Evolutionary conservation across 2,888 invertebrate genomes (phyloP).

Genomic region (Diaprepes abbreviatus): DNA sequence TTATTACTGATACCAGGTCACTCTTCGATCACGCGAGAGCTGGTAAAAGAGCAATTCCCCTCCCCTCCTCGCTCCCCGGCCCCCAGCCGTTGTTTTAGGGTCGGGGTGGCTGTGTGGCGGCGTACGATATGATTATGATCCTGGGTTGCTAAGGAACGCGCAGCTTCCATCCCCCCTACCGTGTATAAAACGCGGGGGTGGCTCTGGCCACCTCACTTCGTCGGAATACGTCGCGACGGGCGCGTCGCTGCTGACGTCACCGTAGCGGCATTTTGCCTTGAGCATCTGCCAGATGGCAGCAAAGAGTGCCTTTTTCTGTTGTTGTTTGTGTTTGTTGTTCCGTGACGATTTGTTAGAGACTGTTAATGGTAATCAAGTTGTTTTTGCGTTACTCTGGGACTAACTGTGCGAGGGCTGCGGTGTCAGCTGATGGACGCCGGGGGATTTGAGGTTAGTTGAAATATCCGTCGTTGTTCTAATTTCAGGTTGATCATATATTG

Average conservation of each 20-base stretch:
- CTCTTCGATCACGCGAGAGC: constrained; percentile 59
- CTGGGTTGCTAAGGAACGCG: constrained; percentile 66
- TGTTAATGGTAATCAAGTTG: neutral
- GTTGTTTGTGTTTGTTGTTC: constrained; percentile 32
- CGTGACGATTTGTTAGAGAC: constrained; percentile 16
- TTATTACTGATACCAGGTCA: constrained; percentile 61
- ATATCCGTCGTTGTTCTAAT: neutral
- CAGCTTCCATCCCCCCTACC: constrained; percentile 65
- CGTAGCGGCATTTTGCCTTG: constrained; percentile 19
- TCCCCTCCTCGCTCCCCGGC: constrained; percentile 31
- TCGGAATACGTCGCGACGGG: constrained; percentile 55
- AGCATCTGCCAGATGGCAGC: constrained; percentile 36
- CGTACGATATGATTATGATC: constrained; percentile 68
- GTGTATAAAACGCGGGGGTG: constrained; percentile 64
- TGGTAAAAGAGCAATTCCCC: constrained; percentile 61
- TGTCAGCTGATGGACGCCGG: constrained; percentile 20
- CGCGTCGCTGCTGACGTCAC: constrained; percentile 49
- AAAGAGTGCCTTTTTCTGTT: constrained; percentile 26
- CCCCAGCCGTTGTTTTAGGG: constrained; percentile 52
- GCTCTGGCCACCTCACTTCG: constrained; percentile 62
- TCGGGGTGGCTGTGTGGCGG: constrained; percentile 52
- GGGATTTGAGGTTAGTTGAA: constrained; percentile 24
- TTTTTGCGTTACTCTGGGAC: neutral
- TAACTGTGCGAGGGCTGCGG: neutral
- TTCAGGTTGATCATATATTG: no score